Evolutionary conservation across 2,113 vertebrate genomes (phyloP), one percentile per base, ranked within the genome.

Genomic region (Ciconia boyciana): DNA sequence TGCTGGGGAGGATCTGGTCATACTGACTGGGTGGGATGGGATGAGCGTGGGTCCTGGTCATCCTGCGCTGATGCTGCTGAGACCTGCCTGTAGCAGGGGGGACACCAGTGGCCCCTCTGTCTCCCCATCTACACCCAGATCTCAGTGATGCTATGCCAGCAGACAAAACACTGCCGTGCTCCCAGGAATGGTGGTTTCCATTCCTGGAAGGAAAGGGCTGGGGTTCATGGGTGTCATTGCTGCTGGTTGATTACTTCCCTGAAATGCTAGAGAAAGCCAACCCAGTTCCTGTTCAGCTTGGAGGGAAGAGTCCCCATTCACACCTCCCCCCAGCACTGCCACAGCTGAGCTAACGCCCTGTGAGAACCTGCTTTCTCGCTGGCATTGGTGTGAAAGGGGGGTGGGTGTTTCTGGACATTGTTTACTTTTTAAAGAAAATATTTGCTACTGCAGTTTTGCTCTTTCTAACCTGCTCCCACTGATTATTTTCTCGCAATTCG

Each of bases 271-370:
- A 64, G n/a, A 86, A 92, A 70, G 71, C 20, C 78, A 89, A 69
- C 49, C 24, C 24, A 34, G 46, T 68, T 46, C 74, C 46, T 10
- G 26, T 70, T 82, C 41, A 82, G 60, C 44, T 70, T 51, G 5
- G 10, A 69, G 29, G 15, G 8, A 8, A 81, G 22, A 65, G 49
- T 3, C 2, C 16, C 44, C 1, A 0, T 61, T 78, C 7, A 0
- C 5, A 6, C 39, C 41, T 82, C 16, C 16, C 36, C 36, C 55
- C 10, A 4, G 34, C 5, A 6, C 46, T 78, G 55, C 82, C 26
- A 11, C 3, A 7, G 34, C 46, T 48, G 71, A 95, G 13, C 34
- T 57, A 54, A 71, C 6, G 13, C 49, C 36, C 44, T 2, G 0
- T 14, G 31, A 70, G 55, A 61, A 57, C 41, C 54, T 84, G 54